A percentile compares a stretch with the other conserved stretches of the same genome.
Conservation (phyloP, 1,140 invertebrate species). For the Watersipora subatra region DNA sequence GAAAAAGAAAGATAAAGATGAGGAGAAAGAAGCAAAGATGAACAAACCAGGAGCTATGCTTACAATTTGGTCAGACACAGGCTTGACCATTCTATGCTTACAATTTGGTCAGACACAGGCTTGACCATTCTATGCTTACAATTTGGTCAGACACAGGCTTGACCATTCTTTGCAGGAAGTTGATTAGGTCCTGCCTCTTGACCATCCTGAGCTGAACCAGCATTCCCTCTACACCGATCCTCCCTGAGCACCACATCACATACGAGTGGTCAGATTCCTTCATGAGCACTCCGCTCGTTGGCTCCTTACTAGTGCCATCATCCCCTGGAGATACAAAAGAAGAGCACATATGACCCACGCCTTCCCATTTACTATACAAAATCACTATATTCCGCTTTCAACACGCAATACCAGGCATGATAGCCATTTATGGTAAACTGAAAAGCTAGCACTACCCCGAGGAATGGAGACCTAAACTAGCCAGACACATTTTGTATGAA, state of each 20-base stretch:
- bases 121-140: slow-evolving; percentile 35
- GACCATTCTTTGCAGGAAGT: slow-evolving; percentile 68
- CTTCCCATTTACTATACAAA: background rate
- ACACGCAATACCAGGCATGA: too few relatives aligned
- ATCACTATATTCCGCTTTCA: background rate
- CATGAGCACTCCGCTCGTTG: slow-evolving; percentile 49
- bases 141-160: slow-evolving; percentile 72
- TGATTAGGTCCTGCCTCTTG: slow-evolving; percentile 89
- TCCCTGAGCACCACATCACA: slow-evolving; percentile 86
- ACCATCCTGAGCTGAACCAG: slow-evolving; percentile 84
- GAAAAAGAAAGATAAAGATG: too few relatives aligned
- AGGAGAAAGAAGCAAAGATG: too few relatives aligned
- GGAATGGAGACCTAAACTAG: too few relatives aligned
- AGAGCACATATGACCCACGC: background rate
- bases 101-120: too few relatives aligned
- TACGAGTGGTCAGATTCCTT: slow-evolving; percentile 92
- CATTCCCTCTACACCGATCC: slow-evolving; percentile 88
- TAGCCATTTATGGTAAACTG: too few relatives aligned
- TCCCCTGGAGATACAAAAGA: slow-evolving; percentile 48
- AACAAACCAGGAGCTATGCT: too few relatives aligned
- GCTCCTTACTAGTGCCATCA: slow-evolving; percentile 55
- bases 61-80: slow-evolving; percentile 65
- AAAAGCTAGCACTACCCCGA: too few relatives aligned
- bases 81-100: slow-evolving; percentile 67
- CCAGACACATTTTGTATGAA: too few relatives aligned